phyloP scores from a whole-genome alignment of 2,797 vertebrate species.

The Pangasius djambal region DNA sequence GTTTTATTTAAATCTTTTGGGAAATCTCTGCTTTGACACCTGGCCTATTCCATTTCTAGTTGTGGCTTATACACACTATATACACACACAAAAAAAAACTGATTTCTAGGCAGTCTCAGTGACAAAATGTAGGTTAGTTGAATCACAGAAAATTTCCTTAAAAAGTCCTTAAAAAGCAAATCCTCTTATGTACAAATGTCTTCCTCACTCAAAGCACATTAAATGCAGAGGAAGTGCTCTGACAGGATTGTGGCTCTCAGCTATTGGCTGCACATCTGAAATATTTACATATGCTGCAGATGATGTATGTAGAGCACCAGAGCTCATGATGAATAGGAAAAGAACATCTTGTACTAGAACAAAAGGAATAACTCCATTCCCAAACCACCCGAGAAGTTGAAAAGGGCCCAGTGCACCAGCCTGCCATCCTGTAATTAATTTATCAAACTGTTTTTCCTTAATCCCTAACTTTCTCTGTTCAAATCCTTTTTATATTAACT shows the following conservation, averaged over 20 bases:
- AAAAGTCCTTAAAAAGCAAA: conserved; percentile 20
- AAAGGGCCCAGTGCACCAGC: conserved; percentile 46
- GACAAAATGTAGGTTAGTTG: not conserved
- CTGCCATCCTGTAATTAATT: conserved; percentile 46
- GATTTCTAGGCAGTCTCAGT: not conserved
- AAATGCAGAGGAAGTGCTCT: conserved; percentile 11
- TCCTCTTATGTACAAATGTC: conserved; percentile 4
- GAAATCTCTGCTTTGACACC: not conserved
- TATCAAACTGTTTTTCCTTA: not conserved
- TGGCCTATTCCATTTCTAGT: not conserved
- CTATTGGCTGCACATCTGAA: conserved; percentile 19
- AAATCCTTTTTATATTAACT: not conserved
- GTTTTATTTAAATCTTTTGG: not conserved
- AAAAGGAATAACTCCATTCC: conserved; percentile 51
- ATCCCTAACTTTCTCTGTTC: not conserved
- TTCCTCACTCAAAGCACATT: conserved; percentile 1
- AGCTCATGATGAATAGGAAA: conserved; percentile 16
- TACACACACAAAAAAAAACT: not conserved
- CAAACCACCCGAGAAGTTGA: conserved; percentile 41
- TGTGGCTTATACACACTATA: not conserved
- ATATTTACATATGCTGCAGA: conserved; percentile 44
- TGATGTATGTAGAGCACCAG: conserved; percentile 1
- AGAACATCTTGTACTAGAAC: conserved; percentile 38
- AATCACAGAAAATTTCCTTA: conserved; percentile 10
- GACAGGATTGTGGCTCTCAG: conserved; percentile 25